phyloP scores from a whole-genome alignment of 2,797 vertebrate genomes.

The Cichlasoma orientale region DNA sequence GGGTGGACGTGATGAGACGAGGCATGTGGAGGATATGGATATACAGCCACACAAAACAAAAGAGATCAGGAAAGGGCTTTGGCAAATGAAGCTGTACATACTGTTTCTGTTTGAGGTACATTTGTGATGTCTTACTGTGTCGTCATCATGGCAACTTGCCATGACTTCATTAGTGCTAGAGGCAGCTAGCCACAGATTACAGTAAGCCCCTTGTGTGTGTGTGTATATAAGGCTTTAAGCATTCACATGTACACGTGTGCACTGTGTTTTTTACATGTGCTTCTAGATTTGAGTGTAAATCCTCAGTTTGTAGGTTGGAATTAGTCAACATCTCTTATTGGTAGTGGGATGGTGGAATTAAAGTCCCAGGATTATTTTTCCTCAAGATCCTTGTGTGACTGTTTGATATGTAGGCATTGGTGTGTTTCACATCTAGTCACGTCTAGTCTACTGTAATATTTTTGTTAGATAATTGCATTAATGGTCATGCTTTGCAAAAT shows the following conservation, averaged over 20 bases:
- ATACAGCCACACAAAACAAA: not conserved
- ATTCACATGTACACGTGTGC: slow-evolving; percentile 35
- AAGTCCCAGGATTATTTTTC: slow-evolving; percentile 64
- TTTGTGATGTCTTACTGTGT: slow-evolving; percentile 26
- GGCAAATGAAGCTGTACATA: not conserved
- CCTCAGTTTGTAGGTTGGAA: slow-evolving; percentile 67
- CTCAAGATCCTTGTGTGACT: slow-evolving; percentile 42
- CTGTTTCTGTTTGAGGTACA: slow-evolving; percentile 9
- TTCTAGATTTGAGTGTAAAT: slow-evolving; percentile 58
- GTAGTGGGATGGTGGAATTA: slow-evolving; percentile 57
- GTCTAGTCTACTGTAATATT: not conserved
- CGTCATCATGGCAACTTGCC: slow-evolving; percentile 40
- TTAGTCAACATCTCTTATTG: slow-evolving; percentile 63
- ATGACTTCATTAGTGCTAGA: slow-evolving; percentile 62
- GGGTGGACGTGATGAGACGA: slow-evolving; percentile 5
- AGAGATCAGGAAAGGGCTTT: not conserved
- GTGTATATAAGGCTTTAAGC: slow-evolving; percentile 39
- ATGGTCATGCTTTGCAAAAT: slow-evolving; percentile 9
- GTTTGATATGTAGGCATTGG: slow-evolving; percentile 32
- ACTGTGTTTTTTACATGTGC: slow-evolving; percentile 47
- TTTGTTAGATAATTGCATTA: slow-evolving; percentile 21
- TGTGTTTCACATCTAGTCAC: not conserved
- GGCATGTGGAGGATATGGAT: not conserved
- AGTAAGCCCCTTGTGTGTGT: slow-evolving; percentile 43
- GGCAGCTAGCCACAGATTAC: slow-evolving; percentile 66